phyloP scores from a whole-genome alignment of 2,113 vertebrate species.

The Aix galericulata region DNA sequence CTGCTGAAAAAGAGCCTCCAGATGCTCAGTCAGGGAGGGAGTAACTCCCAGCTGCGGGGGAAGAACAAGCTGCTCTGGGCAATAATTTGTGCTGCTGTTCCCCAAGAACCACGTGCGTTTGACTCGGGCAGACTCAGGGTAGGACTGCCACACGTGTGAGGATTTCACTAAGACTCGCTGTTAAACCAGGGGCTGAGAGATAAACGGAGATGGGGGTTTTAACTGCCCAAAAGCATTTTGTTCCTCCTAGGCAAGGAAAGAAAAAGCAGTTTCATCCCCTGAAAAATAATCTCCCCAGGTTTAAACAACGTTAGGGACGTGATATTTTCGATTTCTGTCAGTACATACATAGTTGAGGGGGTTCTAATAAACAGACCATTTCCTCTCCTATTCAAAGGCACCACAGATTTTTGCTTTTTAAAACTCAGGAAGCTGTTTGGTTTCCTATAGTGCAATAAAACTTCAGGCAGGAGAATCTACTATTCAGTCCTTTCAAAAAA shows the following conservation, averaged over 20 bases:
- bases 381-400: background rate
- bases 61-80: background rate
- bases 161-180: background rate
- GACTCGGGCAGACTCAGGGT: background rate
- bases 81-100: background rate
- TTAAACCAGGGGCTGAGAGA: background rate
- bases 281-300: background rate
- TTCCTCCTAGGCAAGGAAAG: background rate
- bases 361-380: background rate
- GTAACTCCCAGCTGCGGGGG: background rate
- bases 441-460: slow-evolving; percentile 23
- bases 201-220: background rate
- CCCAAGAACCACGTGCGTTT: accelerated
- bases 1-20: background rate
- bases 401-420: background rate
- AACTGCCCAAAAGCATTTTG: background rate
- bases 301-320: background rate
- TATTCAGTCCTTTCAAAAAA: slow-evolving; percentile 3
- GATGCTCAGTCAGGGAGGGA: background rate
- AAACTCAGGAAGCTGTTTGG: background rate
- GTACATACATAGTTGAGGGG: background rate
- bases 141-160: background rate
- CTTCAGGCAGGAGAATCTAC: slow-evolving; percentile 1
- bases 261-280: background rate
- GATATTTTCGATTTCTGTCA: background rate